Percentiles rank a stretch among this genome's conserved stretches.
phyloP scores from a whole-genome alignment of 2,797 vertebrate genomes.

The Centropyge bicolor region DNA sequence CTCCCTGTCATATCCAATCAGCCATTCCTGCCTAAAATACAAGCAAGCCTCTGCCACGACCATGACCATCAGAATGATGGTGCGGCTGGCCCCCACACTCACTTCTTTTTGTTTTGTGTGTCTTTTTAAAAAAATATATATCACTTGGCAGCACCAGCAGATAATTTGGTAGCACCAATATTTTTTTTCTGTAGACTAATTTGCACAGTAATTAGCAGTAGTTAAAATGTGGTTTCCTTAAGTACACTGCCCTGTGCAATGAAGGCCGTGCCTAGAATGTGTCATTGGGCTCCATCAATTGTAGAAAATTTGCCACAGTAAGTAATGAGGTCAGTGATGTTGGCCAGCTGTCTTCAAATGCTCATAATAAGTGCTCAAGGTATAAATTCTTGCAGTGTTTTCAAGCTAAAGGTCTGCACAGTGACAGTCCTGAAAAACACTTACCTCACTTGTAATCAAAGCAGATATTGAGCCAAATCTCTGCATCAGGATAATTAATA shows the following conservation, averaged over 20 bases:
- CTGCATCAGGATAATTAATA: constrained; percentile 34
- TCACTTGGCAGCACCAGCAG: constrained; percentile 14
- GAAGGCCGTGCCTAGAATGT: constrained; percentile 51
- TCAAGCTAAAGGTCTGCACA: constrained; percentile 19
- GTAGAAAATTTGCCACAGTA: constrained; percentile 52
- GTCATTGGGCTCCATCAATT: constrained; percentile 58
- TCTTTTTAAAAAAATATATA: constrained; percentile 25
- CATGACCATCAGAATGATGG: constrained; percentile 51
- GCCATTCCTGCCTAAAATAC: constrained; percentile 74
- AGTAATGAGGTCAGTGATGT: constrained; percentile 60
- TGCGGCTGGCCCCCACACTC: constrained; percentile 40
- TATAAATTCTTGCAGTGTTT: constrained; percentile 8
- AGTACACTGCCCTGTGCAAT: constrained; percentile 42
- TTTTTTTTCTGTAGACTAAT: constrained; percentile 43
- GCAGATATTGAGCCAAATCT: constrained; percentile 24
- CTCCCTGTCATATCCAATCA: constrained; percentile 84
- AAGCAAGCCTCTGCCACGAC: constrained; percentile 60
- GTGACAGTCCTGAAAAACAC: constrained; percentile 11
- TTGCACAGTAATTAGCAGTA: constrained; percentile 44
- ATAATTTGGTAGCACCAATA: constrained; percentile 38
- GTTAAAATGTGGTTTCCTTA: constrained; percentile 54
- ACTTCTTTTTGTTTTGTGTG: constrained; percentile 27
- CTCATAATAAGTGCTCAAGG: constrained; percentile 27
- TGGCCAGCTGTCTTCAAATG: constrained; percentile 44
- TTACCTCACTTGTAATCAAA: constrained; percentile 27